These are phyloP conservation scores for Brachionus paranguensis DNA, from an alignment of 1,140 invertebrate species.

Conservation along the genomic window DNA sequence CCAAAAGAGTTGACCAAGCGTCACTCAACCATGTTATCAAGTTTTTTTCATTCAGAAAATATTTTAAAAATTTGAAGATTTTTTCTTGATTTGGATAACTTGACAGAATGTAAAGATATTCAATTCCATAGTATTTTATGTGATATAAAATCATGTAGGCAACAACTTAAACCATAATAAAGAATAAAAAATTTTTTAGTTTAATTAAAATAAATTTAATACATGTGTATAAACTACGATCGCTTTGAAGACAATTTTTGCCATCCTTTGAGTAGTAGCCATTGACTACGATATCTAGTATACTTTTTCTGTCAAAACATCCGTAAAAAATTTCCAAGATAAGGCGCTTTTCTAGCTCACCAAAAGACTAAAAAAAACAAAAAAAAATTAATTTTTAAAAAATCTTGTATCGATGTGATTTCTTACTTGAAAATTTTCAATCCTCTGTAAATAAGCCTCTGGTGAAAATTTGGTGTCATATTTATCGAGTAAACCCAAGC, in stretches of 20 bases:
- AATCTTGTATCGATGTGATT: background rate
- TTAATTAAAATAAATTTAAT: background rate
- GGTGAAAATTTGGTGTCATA: constrained; percentile 26
- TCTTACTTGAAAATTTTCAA: background rate
- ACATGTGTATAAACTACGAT: constrained; percentile 23
- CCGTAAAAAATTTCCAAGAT: constrained; percentile 24
- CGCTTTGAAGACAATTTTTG: background rate
- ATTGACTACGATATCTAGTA: background rate
- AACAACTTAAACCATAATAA: background rate
- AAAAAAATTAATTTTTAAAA: background rate
- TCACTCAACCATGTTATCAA: constrained; percentile 53
- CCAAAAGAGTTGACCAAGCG: constrained; percentile 51
- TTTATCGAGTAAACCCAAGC: background rate
- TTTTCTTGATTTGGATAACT: constrained; percentile 15
- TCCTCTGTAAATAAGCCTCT: background rate
- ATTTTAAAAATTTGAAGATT: constrained; percentile 48
- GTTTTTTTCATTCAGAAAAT: constrained; percentile 51
- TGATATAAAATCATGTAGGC: constrained; percentile 5
- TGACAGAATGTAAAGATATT: background rate
- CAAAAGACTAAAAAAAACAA: background rate
- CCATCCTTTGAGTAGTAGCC: constrained; percentile 31
- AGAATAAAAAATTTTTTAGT: background rate
- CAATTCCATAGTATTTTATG: constrained; percentile 17
- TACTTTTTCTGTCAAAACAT: constrained; percentile 9
- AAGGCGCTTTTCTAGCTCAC: background rate